Conservation (phyloP, 2,888 invertebrate genomes). For the Pimpla rufipes region DNA sequence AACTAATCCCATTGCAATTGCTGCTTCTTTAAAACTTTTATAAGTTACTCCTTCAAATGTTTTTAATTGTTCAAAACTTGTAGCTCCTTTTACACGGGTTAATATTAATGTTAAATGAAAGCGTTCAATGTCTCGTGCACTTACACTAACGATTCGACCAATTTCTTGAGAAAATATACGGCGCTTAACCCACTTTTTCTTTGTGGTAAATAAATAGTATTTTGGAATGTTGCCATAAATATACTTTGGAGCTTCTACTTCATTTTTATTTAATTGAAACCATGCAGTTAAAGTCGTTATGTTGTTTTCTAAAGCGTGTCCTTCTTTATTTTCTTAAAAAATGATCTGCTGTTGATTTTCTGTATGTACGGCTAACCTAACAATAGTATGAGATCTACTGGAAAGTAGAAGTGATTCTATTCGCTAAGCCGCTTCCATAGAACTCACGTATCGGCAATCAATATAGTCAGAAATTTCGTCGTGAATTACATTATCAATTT, state of each 20-base stretch:
- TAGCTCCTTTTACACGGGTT: slow-evolving; percentile 45
- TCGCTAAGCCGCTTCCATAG: slow-evolving; percentile 69
- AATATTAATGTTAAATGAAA: slow-evolving; percentile 9
- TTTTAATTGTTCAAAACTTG: slow-evolving; percentile 40
- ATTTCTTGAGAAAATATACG: background rate
- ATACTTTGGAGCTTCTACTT: slow-evolving; percentile 23
- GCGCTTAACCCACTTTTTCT: slow-evolving; percentile 12
- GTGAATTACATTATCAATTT: slow-evolving; percentile 4
- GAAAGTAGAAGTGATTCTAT: slow-evolving; percentile 65
- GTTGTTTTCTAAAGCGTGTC: slow-evolving; percentile 27
- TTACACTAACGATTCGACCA: slow-evolving; percentile 6
- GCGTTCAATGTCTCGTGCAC: no score
- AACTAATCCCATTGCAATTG: slow-evolving; percentile 31
- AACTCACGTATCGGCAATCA: slow-evolving; percentile 63
- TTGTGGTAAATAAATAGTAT: slow-evolving; percentile 14
- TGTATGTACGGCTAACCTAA: slow-evolving; percentile 60
- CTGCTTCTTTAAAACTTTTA: slow-evolving; percentile 18
- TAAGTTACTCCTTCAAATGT: slow-evolving; percentile 27
- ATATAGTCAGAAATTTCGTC: slow-evolving; percentile 56
- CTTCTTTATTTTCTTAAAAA: no score
- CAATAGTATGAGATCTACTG: slow-evolving; percentile 60
- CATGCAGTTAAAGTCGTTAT: slow-evolving; percentile 60
- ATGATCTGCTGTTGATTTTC: slow-evolving; percentile 66
- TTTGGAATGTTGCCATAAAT: slow-evolving; percentile 25
- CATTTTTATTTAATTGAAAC: slow-evolving; percentile 56